Conservation (phyloP, 2,888 invertebrate genomes). For the Aradus depressus region DNA sequence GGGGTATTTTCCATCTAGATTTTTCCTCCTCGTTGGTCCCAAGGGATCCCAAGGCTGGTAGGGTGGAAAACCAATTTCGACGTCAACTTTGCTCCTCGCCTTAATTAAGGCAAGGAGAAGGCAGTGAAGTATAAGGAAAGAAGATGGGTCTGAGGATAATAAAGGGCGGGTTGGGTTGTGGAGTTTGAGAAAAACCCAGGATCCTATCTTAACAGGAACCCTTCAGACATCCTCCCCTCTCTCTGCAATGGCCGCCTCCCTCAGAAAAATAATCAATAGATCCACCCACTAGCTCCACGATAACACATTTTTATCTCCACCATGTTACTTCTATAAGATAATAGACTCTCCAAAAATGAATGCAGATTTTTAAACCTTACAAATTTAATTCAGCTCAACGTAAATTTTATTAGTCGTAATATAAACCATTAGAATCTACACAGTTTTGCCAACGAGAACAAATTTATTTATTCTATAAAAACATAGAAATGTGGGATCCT, state of each 20-base stretch:
- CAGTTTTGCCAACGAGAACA: too few relatives aligned
- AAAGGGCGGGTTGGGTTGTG: constrained; percentile 7
- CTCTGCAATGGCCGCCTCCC: not conserved
- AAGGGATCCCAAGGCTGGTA: too few relatives aligned
- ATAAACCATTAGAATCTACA: too few relatives aligned
- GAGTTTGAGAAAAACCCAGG: constrained; percentile 12
- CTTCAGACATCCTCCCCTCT: constrained; percentile 1
- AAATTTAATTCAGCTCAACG: too few relatives aligned
- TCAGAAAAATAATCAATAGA: constrained; percentile 13
- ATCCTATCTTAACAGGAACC: not conserved
- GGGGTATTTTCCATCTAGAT: constrained; percentile 12
- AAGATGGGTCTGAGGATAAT: constrained; percentile 18
- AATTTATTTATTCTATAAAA: too few relatives aligned
- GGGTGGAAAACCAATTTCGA: constrained; percentile 10
- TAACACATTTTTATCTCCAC: too few relatives aligned
- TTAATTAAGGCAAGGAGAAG: constrained; percentile 23
- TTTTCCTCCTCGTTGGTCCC: constrained; percentile 4
- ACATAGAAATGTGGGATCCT: too few relatives aligned
- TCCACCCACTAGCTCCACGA: not conserved
- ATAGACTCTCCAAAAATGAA: too few relatives aligned
- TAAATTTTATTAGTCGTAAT: too few relatives aligned
- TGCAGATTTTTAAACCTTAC: too few relatives aligned
- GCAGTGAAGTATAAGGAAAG: constrained; percentile 25
- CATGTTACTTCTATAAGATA: too few relatives aligned
- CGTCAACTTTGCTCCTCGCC: not conserved